Evolutionary conservation across 2,113 vertebrate species (phyloP).

Genomic region (Oncorhynchus tshawytscha): DNA sequence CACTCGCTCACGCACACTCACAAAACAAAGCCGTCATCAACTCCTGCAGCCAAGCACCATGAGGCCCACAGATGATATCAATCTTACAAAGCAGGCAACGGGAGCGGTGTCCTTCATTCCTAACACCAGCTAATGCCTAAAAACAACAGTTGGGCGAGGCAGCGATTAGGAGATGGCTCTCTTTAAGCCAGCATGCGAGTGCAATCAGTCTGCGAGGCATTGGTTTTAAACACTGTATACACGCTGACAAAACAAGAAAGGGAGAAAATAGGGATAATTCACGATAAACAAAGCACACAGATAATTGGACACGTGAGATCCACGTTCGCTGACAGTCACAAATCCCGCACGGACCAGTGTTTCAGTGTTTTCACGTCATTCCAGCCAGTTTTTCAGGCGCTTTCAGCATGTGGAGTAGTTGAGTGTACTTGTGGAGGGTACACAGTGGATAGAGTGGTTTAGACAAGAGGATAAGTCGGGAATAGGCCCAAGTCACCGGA

Average conservation of each 20-base stretch:
- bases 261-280: conserved; percentile 23
- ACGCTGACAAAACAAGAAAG: conserved; percentile 42
- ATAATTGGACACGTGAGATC: conserved; percentile 45
- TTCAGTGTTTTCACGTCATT: background rate
- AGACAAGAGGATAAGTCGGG: too few relatives aligned
- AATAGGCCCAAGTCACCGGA: too few relatives aligned
- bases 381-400: background rate
- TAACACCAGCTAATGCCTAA: conserved; percentile 53
- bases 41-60: conserved; percentile 22
- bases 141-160: conserved; percentile 51
- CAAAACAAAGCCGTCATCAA: conserved; percentile 17
- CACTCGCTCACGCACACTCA: too few relatives aligned
- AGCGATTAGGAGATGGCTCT: conserved; percentile 36
- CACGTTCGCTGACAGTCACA: conserved; percentile 11
- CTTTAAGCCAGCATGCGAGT: conserved; percentile 28
- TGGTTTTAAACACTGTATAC: conserved; percentile 50
- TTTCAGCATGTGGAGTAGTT: too few relatives aligned
- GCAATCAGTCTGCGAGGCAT: conserved; percentile 55
- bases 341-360: background rate
- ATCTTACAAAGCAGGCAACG: conserved; percentile 21
- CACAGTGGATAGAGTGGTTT: too few relatives aligned
- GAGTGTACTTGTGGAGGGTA: background rate
- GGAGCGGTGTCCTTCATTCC: conserved; percentile 29
- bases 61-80: conserved; percentile 33
- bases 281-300: conserved; percentile 40